phyloP scores from a whole-genome alignment of 2,113 vertebrate genomes.

The Rhynchomys soricoides region DNA sequence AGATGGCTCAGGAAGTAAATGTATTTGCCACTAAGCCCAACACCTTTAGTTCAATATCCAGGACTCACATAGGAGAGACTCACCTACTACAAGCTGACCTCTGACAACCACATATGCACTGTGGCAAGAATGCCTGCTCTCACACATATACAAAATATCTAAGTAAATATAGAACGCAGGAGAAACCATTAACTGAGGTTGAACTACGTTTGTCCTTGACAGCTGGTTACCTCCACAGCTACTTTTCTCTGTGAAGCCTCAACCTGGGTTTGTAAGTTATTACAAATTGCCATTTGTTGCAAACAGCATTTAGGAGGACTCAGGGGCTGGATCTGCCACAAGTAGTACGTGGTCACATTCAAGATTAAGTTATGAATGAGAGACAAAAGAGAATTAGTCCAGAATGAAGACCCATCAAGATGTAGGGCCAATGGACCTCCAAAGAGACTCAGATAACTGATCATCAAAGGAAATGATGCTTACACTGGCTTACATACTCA shows the following conservation, averaged over 20 bases:
- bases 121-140: neutral
- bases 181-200: neutral
- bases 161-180: neutral
- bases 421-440: accelerated
- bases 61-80: too few relatives aligned
- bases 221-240: neutral
- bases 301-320: neutral
- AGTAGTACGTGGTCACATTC: neutral
- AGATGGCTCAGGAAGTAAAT: neutral
- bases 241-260: neutral
- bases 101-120: neutral
- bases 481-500: neutral
- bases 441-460: neutral
- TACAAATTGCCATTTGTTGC: neutral
- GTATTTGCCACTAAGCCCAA: neutral
- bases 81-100: neutral
- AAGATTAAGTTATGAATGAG: neutral
- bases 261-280: neutral
- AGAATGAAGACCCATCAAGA: neutral
- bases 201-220: neutral
- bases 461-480: neutral
- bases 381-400: neutral
- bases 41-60: neutral
- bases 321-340: neutral
- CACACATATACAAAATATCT: neutral